Evolutionary conservation across 2,888 invertebrate genomes (phyloP).

Genomic region (Monoplex corrugatus): DNA sequence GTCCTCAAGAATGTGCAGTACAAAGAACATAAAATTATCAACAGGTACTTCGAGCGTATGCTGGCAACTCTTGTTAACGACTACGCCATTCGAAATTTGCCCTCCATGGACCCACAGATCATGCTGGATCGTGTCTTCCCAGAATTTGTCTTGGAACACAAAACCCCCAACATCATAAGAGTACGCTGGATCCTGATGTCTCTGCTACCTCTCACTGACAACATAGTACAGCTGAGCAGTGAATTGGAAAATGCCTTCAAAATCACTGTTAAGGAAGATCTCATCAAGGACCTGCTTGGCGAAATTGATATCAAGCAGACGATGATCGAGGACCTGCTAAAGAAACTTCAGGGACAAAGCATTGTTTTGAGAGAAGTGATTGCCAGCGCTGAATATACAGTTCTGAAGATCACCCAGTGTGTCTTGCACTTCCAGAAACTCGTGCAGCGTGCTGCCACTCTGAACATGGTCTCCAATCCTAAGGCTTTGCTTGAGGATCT

Average conservation of each 20-base stretch:
- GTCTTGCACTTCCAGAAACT: slow-evolving; percentile 3
- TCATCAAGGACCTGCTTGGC: not conserved
- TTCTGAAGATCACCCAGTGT: not conserved
- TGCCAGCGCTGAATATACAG: not conserved
- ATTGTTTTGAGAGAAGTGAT: not conserved
- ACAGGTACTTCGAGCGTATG: not conserved
- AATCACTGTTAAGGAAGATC: not conserved
- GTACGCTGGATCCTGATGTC: not conserved
- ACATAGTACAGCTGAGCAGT: not conserved
- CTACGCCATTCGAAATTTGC: not conserved
- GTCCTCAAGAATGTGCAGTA: not conserved
- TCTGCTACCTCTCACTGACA: slow-evolving; percentile 27
- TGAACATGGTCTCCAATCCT: slow-evolving; percentile 51
- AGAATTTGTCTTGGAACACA: slow-evolving; percentile 22
- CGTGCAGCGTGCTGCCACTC: slow-evolving; percentile 49
- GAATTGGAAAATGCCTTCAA: not conserved
- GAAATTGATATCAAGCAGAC: not conserved
- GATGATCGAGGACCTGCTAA: not conserved
- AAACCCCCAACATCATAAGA: not conserved
- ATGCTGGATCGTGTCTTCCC: slow-evolving; percentile 35
- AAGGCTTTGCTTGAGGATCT: slow-evolving; percentile 47
- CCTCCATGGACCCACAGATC: slow-evolving; percentile 12
- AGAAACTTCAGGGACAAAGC: not conserved
- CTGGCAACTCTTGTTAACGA: not conserved
- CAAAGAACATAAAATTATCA: slow-evolving; percentile 7